Conservation (phyloP, 2,888 invertebrate species). For the Tachina fera region DNA sequence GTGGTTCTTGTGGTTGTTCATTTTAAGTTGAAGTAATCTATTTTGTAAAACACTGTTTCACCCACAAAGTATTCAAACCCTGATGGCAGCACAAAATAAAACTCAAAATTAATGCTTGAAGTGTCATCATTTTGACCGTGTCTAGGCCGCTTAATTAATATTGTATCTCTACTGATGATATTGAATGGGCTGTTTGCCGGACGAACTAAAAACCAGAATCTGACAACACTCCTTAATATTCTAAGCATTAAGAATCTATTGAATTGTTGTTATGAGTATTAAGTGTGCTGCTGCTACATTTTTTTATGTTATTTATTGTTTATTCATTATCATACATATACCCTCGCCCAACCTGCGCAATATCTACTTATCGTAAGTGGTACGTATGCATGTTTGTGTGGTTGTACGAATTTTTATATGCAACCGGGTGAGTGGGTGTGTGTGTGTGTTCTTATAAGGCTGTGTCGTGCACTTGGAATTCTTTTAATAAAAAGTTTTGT, state of each 20-base stretch:
- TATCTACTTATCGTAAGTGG: slow-evolving; percentile 53
- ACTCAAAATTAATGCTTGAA: too few species aligned
- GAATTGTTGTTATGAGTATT: slow-evolving; percentile 12
- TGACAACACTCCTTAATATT: neutral
- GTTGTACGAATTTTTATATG: neutral
- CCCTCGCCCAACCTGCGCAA: slow-evolving; percentile 69
- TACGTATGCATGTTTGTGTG: neutral
- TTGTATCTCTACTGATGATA: too few species aligned
- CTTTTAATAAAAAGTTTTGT: slow-evolving; percentile 39
- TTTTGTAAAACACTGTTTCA: too few species aligned
- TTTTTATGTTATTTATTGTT: slow-evolving; percentile 31
- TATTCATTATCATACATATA: too few species aligned
- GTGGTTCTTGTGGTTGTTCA: too few species aligned
- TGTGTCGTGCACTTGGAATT: slow-evolving; percentile 38
- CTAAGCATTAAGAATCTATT: slow-evolving; percentile 32
- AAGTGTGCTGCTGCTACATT: slow-evolving; percentile 22
- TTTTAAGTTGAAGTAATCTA: too few species aligned
- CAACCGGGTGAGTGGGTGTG: neutral
- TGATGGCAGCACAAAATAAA: too few species aligned
- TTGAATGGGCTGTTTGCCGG: too few species aligned
- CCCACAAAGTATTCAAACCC: too few species aligned
- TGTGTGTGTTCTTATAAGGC: neutral
- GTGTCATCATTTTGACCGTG: too few species aligned
- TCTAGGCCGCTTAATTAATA: too few species aligned
- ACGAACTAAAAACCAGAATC: too few species aligned